Evolutionary conservation across 2,113 vertebrate genomes (phyloP), one percentile per base, ranked within the genome.

Genomic region (Chaenogobius annularis): DNA sequence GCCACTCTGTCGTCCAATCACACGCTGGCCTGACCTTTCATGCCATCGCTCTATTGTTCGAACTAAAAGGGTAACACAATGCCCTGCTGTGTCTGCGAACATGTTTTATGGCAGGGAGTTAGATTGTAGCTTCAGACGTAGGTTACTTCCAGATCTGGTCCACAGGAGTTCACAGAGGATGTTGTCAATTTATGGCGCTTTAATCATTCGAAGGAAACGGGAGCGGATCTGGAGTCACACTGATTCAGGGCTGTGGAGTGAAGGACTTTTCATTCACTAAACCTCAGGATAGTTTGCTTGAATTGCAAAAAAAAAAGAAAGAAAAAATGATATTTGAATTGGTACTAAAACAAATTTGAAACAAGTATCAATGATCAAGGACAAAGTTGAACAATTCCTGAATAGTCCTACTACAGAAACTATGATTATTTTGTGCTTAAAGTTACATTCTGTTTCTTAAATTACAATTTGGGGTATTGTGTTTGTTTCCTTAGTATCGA

Each of bases 31-130:
- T 81, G 83, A 89, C 85, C 80, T 89, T 88, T 80, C 76, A 65
- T 76, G 84, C 79, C 69, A 80, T 80, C 76, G 64, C 66, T 48
- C 80, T 73, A 88, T 92, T 92, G 87, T 91, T 86, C 81, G 10
- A 69, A 64, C 77, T 64, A 55, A 67, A 76, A 67, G 73, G 68
- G 78, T 82, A 59, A 73, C 65, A 90, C 83, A 88, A 87, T 85
- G 46, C 73, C 74, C 79, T 0, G 83, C 70, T 79, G 84, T 75
- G 79, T 75, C 78, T 20, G 75, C 59, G 75, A 83, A 65, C 52
- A 73, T 75, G 83, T 61, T 85, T 81, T 82, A 82, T 78, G 73
- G 78, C 73, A 0, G 13, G 65, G 20, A 65, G 54, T 59, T 2
- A 58, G 77, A 31, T 70, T 78, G 10, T 75, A 15, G 40, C 72